A percentile compares a stretch with the other conserved stretches of the same genome.
These are phyloP conservation scores for Hirtodrosophila histrioides DNA, from an alignment of 2,888 invertebrate species.

Conservation along the genomic window DNA sequence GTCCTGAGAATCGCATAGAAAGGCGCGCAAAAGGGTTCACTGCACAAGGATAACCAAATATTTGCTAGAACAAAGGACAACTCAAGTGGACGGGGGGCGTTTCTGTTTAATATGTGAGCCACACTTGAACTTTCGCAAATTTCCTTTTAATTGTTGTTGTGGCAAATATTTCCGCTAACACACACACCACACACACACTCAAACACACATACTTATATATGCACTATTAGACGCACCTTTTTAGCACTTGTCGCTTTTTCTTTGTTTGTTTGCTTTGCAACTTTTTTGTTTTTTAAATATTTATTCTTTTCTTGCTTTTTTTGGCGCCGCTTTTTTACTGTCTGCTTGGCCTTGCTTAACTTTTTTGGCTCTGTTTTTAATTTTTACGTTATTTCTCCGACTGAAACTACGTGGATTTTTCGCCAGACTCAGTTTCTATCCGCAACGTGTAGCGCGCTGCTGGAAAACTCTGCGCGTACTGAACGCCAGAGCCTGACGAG, in stretches of 20 bases:
- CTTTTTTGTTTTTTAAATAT: not conserved
- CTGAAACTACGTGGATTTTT: constrained; percentile 19
- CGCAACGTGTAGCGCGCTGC: constrained; percentile 39
- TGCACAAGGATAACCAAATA: constrained; percentile 22
- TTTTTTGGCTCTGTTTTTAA: not conserved
- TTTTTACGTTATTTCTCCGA: constrained; percentile 12
- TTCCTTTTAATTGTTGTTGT: constrained; percentile 49
- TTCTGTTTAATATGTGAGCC: too few relatives aligned
- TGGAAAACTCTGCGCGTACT: constrained; percentile 61
- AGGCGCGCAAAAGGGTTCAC: not conserved
- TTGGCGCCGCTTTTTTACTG: constrained; percentile 2
- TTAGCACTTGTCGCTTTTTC: constrained; percentile 17
- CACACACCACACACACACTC: constrained; percentile 9
- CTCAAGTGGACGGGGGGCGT: not conserved
- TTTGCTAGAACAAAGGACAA: constrained; percentile 11
- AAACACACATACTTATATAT: not conserved
- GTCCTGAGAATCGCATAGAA: constrained; percentile 22
- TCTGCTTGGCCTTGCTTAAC: constrained; percentile 15
- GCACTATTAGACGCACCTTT: constrained; percentile 32
- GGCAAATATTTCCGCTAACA: constrained; percentile 13
- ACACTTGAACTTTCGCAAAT: constrained; percentile 20
- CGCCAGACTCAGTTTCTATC: constrained; percentile 12
- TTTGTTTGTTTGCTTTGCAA: not conserved
- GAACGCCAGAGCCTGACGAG: constrained; percentile 32
- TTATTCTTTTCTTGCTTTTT: too few relatives aligned